A percentile compares a stretch with the other conserved stretches of the same genome.
phyloP scores from a whole-genome alignment of 92 coral and sea anemone species.

The Bergia puertoricense region DNA sequence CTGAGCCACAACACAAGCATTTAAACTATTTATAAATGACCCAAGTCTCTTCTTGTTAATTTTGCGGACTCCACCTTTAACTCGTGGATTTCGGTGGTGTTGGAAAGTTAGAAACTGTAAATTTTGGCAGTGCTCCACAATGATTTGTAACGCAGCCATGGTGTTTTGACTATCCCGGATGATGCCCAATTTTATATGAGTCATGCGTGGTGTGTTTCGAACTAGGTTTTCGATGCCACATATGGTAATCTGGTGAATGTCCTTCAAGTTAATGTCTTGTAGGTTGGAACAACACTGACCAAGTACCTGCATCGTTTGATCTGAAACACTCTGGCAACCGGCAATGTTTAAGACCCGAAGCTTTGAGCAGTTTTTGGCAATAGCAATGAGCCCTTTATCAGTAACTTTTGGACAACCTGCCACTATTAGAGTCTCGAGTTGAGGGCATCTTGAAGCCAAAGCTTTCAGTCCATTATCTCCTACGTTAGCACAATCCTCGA shows the following conservation, averaged over 20 bases:
- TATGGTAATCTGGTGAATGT: constrained; percentile 67
- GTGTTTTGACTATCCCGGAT: constrained; percentile 68
- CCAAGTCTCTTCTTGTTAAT: constrained; percentile 72
- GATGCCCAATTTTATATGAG: constrained; percentile 74
- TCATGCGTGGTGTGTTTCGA: constrained; percentile 63
- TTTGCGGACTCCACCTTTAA: constrained; percentile 65
- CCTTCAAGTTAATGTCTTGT: constrained; percentile 74
- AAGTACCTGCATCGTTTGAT: constrained; percentile 63
- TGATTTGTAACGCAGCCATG: constrained; percentile 68
- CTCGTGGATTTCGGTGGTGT: constrained; percentile 60
- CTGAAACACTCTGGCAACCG: constrained; percentile 75
- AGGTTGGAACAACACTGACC: constrained; percentile 61
- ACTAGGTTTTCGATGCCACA: constrained; percentile 77
- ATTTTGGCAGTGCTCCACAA: constrained; percentile 61
- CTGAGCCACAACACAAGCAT: constrained; percentile 54
- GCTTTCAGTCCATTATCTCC: constrained; percentile 72
- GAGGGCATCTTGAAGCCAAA: constrained; percentile 64
- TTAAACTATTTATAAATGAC: constrained; percentile 62
- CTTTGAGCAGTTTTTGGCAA: constrained; percentile 65
- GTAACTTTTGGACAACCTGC: constrained; percentile 71
- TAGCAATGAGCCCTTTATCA: constrained; percentile 65
- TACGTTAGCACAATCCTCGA: constrained; percentile 68
- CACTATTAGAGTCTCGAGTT: constrained; percentile 60
- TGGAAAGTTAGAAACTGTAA: constrained; percentile 79
- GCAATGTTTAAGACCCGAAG: constrained; percentile 69